Percentiles rank a stretch among this genome's conserved stretches.
These are phyloP conservation scores for Gymnobelideus leadbeateri DNA, from an alignment of 2,113 vertebrate species.

Conservation along the genomic window DNA sequence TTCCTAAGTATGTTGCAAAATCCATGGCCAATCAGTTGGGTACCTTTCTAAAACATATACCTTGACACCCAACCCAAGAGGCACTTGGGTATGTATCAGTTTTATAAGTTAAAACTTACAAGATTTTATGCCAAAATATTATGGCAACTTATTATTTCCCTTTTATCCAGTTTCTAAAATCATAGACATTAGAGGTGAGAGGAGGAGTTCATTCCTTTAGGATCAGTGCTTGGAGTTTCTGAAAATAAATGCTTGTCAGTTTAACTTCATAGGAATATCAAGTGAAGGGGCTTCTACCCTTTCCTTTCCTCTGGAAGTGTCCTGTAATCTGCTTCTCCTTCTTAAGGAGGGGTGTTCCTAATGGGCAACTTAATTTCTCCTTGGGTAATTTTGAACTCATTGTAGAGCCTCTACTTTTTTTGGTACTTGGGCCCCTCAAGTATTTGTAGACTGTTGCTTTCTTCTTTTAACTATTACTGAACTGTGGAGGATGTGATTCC, in stretches of 20 bases:
- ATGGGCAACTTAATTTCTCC: background rate
- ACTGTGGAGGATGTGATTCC: background rate
- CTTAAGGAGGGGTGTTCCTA: background rate
- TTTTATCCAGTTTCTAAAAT: slow-evolving; percentile 41
- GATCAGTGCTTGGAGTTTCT: background rate
- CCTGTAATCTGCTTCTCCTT: background rate
- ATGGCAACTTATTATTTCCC: slow-evolving; percentile 10
- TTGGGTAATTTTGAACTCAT: background rate
- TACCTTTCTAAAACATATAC: background rate
- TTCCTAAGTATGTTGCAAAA: background rate
- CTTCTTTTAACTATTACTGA: background rate
- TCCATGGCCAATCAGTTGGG: background rate
- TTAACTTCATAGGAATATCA: background rate
- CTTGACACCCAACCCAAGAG: background rate
- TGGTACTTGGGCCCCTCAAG: background rate
- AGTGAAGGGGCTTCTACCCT: background rate
- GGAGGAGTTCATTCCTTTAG: slow-evolving; percentile 10
- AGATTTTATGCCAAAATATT: background rate
- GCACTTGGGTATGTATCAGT: background rate
- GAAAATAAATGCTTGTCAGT: background rate
- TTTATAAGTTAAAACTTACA: background rate
- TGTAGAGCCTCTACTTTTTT: background rate
- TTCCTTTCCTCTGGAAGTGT: background rate
- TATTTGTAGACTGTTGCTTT: background rate
- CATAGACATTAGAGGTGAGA: background rate